Percentiles rank a stretch among this genome's conserved stretches.
phyloP scores from a whole-genome alignment of 2,888 invertebrate genomes.

The Dastarcus helophoroides region DNA sequence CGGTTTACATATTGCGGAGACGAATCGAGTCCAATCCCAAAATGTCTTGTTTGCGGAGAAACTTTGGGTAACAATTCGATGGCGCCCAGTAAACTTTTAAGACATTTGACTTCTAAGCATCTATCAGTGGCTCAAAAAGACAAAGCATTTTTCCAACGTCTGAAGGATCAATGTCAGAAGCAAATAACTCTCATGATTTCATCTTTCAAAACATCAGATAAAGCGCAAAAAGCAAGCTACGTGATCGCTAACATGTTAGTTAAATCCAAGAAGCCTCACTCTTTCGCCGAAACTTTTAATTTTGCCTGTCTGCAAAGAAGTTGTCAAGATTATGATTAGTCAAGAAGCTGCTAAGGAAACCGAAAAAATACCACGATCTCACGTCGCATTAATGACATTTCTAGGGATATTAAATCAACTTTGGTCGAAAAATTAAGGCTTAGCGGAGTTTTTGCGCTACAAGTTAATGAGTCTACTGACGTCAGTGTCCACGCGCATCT shows the following conservation, averaged over 20 bases:
- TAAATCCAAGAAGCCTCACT: slow-evolving; percentile 5
- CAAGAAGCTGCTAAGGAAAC: slow-evolving; percentile 4
- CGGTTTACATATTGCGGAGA: slow-evolving; percentile 11
- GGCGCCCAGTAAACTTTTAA: slow-evolving; percentile 12
- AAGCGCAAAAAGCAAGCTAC: slow-evolving; percentile 7
- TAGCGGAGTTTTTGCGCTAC: slow-evolving; percentile 4
- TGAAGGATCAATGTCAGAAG: slow-evolving; percentile 16
- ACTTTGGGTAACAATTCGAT: slow-evolving; percentile 12
- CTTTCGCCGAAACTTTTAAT: slow-evolving; percentile 4
- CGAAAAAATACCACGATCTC: slow-evolving; percentile 3
- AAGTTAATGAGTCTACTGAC: slow-evolving; percentile 1
- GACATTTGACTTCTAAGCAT: slow-evolving; percentile 7
- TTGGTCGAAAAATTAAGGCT: slow-evolving; percentile 4
- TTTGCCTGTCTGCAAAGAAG: slow-evolving; percentile 5
- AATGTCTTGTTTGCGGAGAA: slow-evolving; percentile 11
- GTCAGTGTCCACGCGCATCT: slow-evolving; percentile 1
- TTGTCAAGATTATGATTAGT: slow-evolving; percentile 5
- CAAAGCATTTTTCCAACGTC: slow-evolving; percentile 14
- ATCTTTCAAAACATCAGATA: slow-evolving; percentile 11
- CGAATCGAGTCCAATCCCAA: slow-evolving; percentile 11
- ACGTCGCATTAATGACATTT: slow-evolving; percentile 4
- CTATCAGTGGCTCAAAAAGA: slow-evolving; percentile 11
- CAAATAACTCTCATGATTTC: slow-evolving; percentile 13
- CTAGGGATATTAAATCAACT: slow-evolving; percentile 4
- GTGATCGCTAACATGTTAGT: slow-evolving; percentile 3